phyloP scores from a whole-genome alignment of 2,797 vertebrate genomes.

The Pantherophis vulpinus region DNA sequence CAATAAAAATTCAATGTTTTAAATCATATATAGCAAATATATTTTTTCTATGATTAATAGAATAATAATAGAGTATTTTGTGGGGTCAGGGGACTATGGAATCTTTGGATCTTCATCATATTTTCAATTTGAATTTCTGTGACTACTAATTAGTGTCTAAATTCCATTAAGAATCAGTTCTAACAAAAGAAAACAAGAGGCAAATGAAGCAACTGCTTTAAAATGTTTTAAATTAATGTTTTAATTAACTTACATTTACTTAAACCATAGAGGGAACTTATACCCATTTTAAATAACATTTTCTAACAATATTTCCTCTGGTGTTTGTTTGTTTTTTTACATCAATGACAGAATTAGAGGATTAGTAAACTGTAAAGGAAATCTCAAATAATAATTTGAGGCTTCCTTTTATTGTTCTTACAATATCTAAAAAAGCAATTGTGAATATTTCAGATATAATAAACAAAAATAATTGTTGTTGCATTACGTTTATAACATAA shows the following conservation, averaged over 20 bases:
- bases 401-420: neutral
- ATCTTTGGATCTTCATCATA: neutral
- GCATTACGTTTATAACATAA: neutral
- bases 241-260: neutral
- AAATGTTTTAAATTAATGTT: neutral
- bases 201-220: neutral
- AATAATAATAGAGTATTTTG: neutral
- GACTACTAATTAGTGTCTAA: neutral
- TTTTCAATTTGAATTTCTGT: neutral
- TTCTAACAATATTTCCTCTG: neutral
- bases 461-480: neutral
- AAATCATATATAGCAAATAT: neutral
- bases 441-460: neutral
- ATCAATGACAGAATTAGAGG: neutral
- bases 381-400: neutral
- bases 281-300: neutral
- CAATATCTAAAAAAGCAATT: conserved; percentile 2
- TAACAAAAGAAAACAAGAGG: neutral
- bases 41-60: neutral
- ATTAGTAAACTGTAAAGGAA: conserved; percentile 3
- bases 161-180: neutral
- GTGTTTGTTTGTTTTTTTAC: neutral
- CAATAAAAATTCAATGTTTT: neutral
- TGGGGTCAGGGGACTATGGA: neutral
- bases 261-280: neutral